Base-by-base conservation (phyloP, 30 jellyfish, hydroid and myxozoan species). In the Hydractinia echinata region DNA sequence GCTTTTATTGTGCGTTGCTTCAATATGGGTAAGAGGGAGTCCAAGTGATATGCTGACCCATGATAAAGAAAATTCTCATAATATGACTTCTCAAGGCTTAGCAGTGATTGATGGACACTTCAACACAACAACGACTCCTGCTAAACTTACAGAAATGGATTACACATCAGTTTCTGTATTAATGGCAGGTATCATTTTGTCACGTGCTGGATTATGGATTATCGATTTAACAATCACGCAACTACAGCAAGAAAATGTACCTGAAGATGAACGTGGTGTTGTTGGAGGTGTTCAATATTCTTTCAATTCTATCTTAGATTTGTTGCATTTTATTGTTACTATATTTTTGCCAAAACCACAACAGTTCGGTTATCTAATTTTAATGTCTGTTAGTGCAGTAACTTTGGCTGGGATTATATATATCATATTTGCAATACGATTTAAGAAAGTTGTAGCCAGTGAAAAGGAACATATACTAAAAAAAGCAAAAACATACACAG, bases 131-230 rank as follows among this genome's bases (percentile, higher is more conserved):
- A 6, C 53, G 52, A 66, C 87, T 15, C 39, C 79, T 2, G 51
- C 77, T 56, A 8, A 14, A 10, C 84, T 79, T 14, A 52, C 53
- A 51, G 55, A 15, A 1, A 50, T 30, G 4, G 61, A 58, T 7
- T 83, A 67, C 81, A 66, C 62, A 18, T 94, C 99, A 13, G 82
- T 94, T 30, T 66, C 89, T 60, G 76, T 88, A 58, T 89, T 94
- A 30, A 84, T 94, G 89, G 48, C 91, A 14, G 99, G 99, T 13
- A 90, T 94, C 13, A 72, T 94, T 11, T 73, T 94, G 8, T 94
- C 99, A 9, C 92, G 99, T 15, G 86, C 94, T 13, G 99, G 99
- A 16, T 82, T 94, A 20, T 94, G 99, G 99, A 88, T 94, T 83
- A 79, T 95, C 5, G 99, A 94, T 74, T 84, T 94, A n/a, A 94